Evolutionary conservation across 2,113 vertebrate genomes (phyloP).

Genomic region (Hemichromis elongatus): DNA sequence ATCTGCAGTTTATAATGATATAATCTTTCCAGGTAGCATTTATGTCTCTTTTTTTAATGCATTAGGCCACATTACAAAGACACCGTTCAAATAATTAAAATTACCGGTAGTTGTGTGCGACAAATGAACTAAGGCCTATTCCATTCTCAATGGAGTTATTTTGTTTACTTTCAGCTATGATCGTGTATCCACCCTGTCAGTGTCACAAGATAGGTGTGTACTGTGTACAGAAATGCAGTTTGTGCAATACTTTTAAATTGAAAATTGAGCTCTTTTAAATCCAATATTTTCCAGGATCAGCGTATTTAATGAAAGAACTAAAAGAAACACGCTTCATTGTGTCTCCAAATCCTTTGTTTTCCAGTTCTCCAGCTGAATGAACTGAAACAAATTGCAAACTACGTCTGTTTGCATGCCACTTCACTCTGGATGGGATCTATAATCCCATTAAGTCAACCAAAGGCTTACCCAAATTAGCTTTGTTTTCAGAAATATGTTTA

Average conservation of each 20-base stretch:
- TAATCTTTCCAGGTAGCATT: not conserved
- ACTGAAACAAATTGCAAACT: conserved; percentile 24
- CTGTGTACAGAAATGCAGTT: not conserved
- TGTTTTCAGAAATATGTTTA: conserved; percentile 1
- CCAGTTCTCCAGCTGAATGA: conserved; percentile 26
- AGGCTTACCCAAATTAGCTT: not conserved
- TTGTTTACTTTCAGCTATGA: not conserved
- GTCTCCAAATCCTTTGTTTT: conserved; percentile 27
- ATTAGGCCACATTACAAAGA: not conserved
- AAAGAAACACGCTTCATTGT: not conserved
- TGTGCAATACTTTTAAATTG: not conserved
- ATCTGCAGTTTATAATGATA: not conserved
- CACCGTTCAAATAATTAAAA: not conserved
- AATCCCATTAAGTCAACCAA: conserved; percentile 32
- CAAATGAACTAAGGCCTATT: not conserved
- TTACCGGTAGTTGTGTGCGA: not conserved
- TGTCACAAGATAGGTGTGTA: not conserved
- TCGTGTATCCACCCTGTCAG: not conserved
- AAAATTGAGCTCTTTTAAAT: not conserved
- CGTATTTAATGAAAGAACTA: not conserved
- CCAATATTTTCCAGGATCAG: not conserved
- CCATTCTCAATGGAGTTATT: not conserved
- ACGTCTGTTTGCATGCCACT: conserved; percentile 22
- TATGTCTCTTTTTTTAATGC: not conserved
- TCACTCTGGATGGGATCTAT: not conserved